phyloP scores from a whole-genome alignment of 2,888 invertebrate species.

The Zhuqinia jingwanae region DNA sequence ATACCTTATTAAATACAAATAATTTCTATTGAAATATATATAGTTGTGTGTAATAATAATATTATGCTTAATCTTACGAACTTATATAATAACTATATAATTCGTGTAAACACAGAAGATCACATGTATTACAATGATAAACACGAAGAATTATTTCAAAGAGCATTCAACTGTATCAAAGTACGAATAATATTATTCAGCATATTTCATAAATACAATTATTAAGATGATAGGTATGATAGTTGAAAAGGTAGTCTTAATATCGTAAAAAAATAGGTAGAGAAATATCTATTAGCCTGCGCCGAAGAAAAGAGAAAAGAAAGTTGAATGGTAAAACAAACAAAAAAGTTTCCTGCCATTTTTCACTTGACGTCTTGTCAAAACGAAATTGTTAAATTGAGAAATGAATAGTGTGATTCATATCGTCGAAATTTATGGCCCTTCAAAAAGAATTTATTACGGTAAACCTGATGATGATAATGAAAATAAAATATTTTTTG shows the following conservation, averaged over 20 bases:
- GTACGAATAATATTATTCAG: conserved; percentile 42
- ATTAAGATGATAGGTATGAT: not conserved
- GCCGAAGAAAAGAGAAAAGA: not conserved
- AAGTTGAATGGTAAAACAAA: not conserved
- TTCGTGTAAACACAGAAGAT: not conserved
- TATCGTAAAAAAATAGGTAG: not conserved
- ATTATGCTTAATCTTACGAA: conserved; percentile 12
- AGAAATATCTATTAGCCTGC: not conserved
- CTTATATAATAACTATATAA: too few relatives aligned
- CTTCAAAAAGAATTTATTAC: not conserved
- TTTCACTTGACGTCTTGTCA: conserved; percentile 15
- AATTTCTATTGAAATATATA: not conserved
- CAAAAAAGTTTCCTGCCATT: conserved; percentile 48
- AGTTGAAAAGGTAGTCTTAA: not conserved
- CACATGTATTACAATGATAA: not conserved
- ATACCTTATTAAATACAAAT: not conserved
- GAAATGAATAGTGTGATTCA: not conserved
- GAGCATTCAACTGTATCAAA: conserved; percentile 59
- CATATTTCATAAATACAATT: not conserved
- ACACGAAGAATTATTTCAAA: conserved; percentile 4
- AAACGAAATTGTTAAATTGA: not conserved
- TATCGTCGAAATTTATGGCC: not conserved
- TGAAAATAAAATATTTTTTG: conserved; percentile 1
- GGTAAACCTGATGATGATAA: not conserved
- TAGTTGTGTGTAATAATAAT: not conserved